Conservation (phyloP, 64 coral and sea anemone species). For the Platygyra sinensis region DNA sequence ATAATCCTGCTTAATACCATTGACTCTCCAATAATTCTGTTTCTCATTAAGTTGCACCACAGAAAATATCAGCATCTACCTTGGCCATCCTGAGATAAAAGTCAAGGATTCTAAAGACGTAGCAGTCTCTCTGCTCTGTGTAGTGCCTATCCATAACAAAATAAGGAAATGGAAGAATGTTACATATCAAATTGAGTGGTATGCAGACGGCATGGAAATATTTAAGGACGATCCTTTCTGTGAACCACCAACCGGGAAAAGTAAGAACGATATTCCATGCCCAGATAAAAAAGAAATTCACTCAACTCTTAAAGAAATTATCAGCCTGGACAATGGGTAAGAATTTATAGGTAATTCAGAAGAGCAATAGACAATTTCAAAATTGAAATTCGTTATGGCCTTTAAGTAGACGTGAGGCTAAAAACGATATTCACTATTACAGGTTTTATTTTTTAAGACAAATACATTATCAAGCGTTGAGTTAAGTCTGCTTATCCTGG, state of each 20-base stretch:
- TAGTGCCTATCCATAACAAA: not conserved
- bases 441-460: too few relatives aligned
- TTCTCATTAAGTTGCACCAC: not conserved
- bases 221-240: slow-evolving; percentile 6
- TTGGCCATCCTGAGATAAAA: not conserved
- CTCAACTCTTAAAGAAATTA: not conserved
- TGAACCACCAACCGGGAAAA: not conserved
- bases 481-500: too few relatives aligned
- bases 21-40: too few relatives aligned
- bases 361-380: not conserved
- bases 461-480: too few relatives aligned
- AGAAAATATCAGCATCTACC: not conserved
- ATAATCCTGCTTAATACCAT: too few relatives aligned
- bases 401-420: too few relatives aligned
- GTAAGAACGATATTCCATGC: not conserved
- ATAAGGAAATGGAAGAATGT: slow-evolving; percentile 58
- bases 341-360: not conserved
- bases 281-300: not conserved
- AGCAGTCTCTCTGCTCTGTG: not conserved
- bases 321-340: slow-evolving; percentile 55
- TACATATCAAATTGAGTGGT: slow-evolving; percentile 45
- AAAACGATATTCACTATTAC: too few relatives aligned
- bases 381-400: not conserved
- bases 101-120: not conserved
- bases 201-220: not conserved